Evolutionary conservation across 2,113 vertebrate genomes (phyloP).

Genomic region (Strix aluco): DNA sequence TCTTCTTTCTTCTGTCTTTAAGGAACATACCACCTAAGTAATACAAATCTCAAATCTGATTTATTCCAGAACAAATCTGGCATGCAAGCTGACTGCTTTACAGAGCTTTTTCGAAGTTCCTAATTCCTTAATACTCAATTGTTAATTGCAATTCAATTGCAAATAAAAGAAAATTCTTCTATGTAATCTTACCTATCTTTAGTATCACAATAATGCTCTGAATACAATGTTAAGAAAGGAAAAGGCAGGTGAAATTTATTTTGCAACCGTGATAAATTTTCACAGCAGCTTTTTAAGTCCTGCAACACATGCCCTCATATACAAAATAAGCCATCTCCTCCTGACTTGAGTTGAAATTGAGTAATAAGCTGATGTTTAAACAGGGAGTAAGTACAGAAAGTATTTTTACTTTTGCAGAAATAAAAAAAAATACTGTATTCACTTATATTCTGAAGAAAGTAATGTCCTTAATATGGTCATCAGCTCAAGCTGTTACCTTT

Average conservation of each 20-base stretch:
- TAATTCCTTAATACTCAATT: neutral
- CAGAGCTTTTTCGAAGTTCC: neutral
- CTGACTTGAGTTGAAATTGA: neutral
- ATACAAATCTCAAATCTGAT: neutral
- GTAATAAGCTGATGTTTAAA: neutral
- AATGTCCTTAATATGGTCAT: neutral
- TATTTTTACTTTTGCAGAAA: neutral
- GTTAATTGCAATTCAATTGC: neutral
- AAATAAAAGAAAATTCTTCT: neutral
- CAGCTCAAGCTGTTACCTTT: neutral
- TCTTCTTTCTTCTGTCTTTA: neutral
- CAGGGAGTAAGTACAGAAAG: neutral
- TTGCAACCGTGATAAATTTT: neutral
- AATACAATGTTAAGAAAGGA: neutral
- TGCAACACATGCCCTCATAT: neutral
- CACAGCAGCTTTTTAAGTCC: neutral
- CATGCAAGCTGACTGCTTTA: neutral
- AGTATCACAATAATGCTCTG: neutral
- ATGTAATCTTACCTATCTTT: neutral
- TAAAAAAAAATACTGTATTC: neutral
- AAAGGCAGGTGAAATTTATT: neutral
- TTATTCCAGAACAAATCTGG: neutral
- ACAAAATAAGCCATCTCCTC: neutral
- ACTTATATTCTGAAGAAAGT: neutral
- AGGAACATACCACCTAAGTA: neutral